A percentile compares a stretch with the other conserved stretches of the same genome.
Conservation (phyloP, 1,140 invertebrate genomes). For the Delia radicum region DNA sequence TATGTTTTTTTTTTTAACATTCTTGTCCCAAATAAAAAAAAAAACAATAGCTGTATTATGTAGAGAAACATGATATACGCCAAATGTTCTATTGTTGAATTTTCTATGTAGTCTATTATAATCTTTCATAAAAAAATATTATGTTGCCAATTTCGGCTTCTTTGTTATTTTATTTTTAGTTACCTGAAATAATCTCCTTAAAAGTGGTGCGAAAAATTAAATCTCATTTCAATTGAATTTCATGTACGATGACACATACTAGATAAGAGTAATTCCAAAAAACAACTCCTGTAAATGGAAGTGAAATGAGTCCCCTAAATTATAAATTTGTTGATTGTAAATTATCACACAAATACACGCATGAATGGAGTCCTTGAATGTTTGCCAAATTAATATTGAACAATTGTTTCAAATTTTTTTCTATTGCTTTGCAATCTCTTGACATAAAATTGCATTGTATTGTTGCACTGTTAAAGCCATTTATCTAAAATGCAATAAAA, state of each 20-base stretch:
- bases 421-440: not conserved
- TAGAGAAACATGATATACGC: not conserved
- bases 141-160: not conserved
- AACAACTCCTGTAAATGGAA: not conserved
- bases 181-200: not conserved
- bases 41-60: too few species aligned
- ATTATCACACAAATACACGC: not conserved
- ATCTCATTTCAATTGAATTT: constrained; percentile 5
- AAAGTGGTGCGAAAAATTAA: constrained; percentile 4
- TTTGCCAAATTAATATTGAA: not conserved
- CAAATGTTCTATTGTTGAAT: not conserved
- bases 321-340: not conserved
- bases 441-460: not conserved
- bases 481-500: not conserved
- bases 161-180: not conserved
- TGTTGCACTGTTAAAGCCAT: not conserved
- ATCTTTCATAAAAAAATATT: not conserved
- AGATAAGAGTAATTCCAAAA: not conserved
- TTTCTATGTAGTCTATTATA: too few species aligned
- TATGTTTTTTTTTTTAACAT: too few species aligned
- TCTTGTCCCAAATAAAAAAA: too few species aligned
- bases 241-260: not conserved
- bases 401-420: not conserved
- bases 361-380: not conserved
- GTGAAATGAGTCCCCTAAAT: not conserved